These are phyloP conservation scores for Abrostola triplasia DNA, from an alignment of 2,888 invertebrate genomes.

Conservation along the genomic window DNA sequence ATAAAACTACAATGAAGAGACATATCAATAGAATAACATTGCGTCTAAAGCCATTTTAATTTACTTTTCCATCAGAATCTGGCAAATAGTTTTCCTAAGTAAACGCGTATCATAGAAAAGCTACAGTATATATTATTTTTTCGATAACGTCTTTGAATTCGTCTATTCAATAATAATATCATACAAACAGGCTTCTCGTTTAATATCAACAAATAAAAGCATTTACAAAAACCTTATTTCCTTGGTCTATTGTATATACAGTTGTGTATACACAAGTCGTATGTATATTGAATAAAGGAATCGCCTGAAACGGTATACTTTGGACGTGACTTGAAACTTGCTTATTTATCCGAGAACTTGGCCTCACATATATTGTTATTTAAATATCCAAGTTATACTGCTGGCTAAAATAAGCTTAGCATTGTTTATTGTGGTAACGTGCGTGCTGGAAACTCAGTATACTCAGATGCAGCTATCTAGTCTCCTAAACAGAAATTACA, in stretches of 20 bases:
- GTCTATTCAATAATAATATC: constrained; percentile 11
- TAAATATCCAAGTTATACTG: constrained; percentile 47
- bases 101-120: background rate
- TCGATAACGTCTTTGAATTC: background rate
- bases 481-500: too few species aligned
- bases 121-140: background rate
- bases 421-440: constrained; percentile 28
- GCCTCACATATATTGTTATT: constrained; percentile 53
- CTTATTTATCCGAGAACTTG: constrained; percentile 57
- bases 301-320: constrained; percentile 69
- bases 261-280: constrained; percentile 50
- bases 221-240: constrained; percentile 42
- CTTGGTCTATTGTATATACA: constrained; percentile 36
- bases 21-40: too few species aligned
- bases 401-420: constrained; percentile 22
- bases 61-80: too few species aligned
- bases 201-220: constrained; percentile 33
- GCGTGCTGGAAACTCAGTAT: constrained; percentile 6
- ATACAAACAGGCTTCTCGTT: constrained; percentile 26
- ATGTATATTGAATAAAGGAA: constrained; percentile 63
- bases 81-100: too few species aligned
- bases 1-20: too few species aligned
- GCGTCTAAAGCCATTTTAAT: too few species aligned
- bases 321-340: constrained; percentile 69
- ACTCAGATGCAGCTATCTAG: too few species aligned